A percentile compares a stretch with the other conserved stretches of the same genome.
Evolutionary conservation across 2,797 vertebrate genomes (phyloP).

Genomic region (Poeciliopsis gracilis): DNA sequence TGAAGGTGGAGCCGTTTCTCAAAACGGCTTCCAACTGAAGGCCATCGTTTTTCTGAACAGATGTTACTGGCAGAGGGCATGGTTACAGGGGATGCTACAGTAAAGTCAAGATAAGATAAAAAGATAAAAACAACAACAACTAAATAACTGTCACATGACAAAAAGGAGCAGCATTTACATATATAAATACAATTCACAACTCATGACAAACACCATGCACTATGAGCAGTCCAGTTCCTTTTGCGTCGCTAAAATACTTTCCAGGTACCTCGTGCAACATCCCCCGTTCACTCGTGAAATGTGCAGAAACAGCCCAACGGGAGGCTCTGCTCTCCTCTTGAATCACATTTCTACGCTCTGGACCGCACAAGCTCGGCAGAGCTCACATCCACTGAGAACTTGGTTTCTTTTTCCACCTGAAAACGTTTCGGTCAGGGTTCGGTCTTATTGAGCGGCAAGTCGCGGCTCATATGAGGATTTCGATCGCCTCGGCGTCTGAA

Average conservation of each 20-base stretch:
- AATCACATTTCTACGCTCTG: constrained; percentile 23
- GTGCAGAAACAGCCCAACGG: constrained; percentile 35
- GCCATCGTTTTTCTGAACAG: constrained; percentile 44
- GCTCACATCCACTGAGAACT: neutral
- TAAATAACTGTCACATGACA: constrained; percentile 46
- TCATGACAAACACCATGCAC: constrained; percentile 47
- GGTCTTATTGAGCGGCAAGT: constrained; percentile 2
- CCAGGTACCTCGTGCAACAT: constrained; percentile 67
- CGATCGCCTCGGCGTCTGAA: constrained; percentile 73
- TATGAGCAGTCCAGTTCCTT: constrained; percentile 55
- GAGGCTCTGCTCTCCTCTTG: constrained; percentile 74
- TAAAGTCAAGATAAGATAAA: constrained; percentile 21
- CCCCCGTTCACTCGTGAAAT: constrained; percentile 29
- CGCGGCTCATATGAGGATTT: constrained; percentile 80
- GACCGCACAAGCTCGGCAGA: constrained; percentile 9
- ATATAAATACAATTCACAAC: constrained; percentile 75
- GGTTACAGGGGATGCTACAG: constrained; percentile 39
- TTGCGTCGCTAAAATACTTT: constrained; percentile 57
- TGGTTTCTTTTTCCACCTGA: neutral
- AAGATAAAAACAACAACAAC: constrained; percentile 23
- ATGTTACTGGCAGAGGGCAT: constrained; percentile 33
- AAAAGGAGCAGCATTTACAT: constrained; percentile 78
- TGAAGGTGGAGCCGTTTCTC: constrained; percentile 53
- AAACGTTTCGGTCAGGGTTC: constrained; percentile 9
- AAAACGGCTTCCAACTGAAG: constrained; percentile 53